Percentiles rank a stretch among this genome's conserved stretches.
Evolutionary conservation across 2,797 vertebrate species (phyloP).

Genomic region (Crypturellus tataupa): DNA sequence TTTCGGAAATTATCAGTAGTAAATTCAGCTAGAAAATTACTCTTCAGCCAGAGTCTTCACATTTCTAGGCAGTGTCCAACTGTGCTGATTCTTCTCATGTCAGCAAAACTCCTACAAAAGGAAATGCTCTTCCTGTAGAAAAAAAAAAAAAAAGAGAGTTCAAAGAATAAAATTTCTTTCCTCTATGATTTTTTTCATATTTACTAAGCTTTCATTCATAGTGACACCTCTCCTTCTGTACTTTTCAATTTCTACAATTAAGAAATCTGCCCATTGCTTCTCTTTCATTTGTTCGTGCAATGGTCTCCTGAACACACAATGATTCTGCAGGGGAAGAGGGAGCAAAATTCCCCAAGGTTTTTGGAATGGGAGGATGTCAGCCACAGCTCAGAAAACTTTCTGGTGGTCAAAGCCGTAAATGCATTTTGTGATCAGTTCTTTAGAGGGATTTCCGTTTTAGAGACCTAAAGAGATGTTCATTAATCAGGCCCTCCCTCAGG

Average conservation of each 20-base stretch:
- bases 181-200: neutral
- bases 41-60: neutral
- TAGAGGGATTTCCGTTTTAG: neutral
- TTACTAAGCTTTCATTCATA: neutral
- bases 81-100: neutral
- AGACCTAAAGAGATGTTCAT: neutral
- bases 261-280: neutral
- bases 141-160: neutral
- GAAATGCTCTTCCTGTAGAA: neutral
- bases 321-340: constrained; percentile 11
- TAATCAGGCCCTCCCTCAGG: neutral
- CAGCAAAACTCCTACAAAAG: neutral
- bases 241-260: neutral
- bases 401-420: neutral
- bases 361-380: constrained; percentile 1
- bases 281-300: constrained; percentile 3
- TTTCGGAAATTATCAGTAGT: neutral
- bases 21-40: neutral
- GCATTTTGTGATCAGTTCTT: neutral
- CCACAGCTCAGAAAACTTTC: constrained; percentile 21
- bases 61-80: no score
- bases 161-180: neutral
- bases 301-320: neutral
- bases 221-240: neutral
- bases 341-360: constrained; percentile 26